phyloP scores from a whole-genome alignment of 2,113 vertebrate genomes.

The Oncorhynchus keta region DNA sequence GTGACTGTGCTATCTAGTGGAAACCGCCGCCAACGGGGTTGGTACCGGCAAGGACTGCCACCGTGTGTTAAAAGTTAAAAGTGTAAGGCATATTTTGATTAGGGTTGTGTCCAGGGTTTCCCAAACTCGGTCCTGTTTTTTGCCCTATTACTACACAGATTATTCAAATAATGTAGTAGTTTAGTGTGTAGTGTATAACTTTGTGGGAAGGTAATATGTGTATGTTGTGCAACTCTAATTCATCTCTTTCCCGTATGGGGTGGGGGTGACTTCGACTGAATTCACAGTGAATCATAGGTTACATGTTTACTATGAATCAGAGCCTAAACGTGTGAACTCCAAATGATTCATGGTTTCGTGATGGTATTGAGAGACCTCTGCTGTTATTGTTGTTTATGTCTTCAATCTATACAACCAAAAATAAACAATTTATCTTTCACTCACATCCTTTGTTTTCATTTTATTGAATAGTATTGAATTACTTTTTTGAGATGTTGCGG shows the following conservation, averaged over 20 bases:
- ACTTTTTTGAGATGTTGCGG: no score
- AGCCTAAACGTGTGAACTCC: background rate
- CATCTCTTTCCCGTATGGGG: background rate
- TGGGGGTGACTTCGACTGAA: no score
- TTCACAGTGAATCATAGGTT: no score
- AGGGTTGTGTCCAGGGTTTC: no score
- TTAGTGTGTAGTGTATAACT: background rate
- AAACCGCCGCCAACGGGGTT: conserved; percentile 26
- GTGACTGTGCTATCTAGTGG: no score
- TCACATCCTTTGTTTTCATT: background rate
- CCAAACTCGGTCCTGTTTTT: no score
- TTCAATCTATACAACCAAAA: no score
- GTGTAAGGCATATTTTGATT: no score
- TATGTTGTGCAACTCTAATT: background rate
- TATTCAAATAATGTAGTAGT: no score
- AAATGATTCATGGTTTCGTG: conserved; percentile 28
- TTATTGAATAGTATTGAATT: no score
- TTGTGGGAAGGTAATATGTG: background rate
- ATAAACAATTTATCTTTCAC: background rate
- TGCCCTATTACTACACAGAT: no score
- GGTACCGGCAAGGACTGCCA: conserved; percentile 18
- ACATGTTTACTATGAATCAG: background rate
- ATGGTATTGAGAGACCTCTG: background rate
- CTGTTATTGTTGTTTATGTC: no score
- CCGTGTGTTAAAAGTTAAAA: conserved; percentile 19